Evolutionary conservation across 2,113 vertebrate species (phyloP).

Genomic region (Smithornis capensis): DNA sequence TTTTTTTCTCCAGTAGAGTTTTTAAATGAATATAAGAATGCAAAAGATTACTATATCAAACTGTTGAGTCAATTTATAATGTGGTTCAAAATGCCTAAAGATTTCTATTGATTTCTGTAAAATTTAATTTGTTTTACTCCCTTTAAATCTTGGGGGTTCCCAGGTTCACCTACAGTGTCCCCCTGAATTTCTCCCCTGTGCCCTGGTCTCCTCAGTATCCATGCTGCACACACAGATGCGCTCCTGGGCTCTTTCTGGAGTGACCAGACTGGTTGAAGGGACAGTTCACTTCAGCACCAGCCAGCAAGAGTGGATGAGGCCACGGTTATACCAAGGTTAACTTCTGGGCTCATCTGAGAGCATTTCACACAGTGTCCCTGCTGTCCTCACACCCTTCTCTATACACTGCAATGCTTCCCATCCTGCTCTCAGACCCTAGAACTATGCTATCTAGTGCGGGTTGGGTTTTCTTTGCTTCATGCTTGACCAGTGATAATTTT

Average conservation of each 20-base stretch:
- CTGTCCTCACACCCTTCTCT: neutral
- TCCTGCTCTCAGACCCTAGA: neutral
- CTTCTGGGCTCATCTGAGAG: neutral
- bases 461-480: neutral
- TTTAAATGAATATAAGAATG: neutral
- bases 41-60: neutral
- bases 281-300: neutral
- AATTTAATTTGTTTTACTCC: neutral
- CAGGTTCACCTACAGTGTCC: neutral
- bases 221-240: fast-evolving
- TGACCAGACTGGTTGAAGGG: neutral
- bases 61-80: neutral
- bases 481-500: neutral
- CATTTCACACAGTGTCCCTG: neutral
- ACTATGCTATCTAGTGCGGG: neutral
- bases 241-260: neutral
- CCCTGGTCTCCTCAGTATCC: neutral
- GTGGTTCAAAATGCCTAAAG: neutral
- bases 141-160: neutral
- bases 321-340: neutral
- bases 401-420: neutral
- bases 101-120: neutral
- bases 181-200: neutral
- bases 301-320: fast-evolving
- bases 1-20: neutral